Percentiles rank a stretch among this genome's conserved stretches.
phyloP scores from a whole-genome alignment of 1,140 invertebrate genomes.

The Neotoxoptera formosana region DNA sequence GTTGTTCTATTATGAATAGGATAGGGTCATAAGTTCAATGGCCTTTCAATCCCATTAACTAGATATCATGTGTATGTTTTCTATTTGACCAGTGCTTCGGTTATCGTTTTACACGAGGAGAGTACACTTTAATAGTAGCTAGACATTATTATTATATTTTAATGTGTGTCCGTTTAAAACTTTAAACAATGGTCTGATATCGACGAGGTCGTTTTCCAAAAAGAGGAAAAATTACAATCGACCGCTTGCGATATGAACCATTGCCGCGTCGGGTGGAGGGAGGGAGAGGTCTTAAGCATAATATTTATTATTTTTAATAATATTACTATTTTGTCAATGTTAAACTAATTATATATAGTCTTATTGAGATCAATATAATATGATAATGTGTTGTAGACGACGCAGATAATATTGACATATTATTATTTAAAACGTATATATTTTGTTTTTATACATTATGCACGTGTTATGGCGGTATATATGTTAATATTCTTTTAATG shows the following conservation, averaged over 20 bases:
- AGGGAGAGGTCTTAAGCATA: neutral
- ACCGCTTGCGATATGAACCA: neutral
- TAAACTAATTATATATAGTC: neutral
- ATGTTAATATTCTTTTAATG: neutral
- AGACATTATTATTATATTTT: neutral
- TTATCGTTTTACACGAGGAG: conserved; percentile 1
- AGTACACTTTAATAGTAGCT: neutral
- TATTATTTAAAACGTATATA: neutral
- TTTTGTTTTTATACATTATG: neutral
- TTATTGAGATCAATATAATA: neutral
- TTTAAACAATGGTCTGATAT: neutral
- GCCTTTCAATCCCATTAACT: conserved; percentile 43
- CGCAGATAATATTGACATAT: neutral
- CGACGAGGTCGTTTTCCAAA: neutral
- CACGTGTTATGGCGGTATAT: neutral
- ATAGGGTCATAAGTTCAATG: conserved; percentile 40
- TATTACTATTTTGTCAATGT: neutral
- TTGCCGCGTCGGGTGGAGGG: neutral
- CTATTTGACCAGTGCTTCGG: conserved; percentile 47
- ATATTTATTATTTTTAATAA: neutral
- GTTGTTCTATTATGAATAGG: conserved; percentile 32
- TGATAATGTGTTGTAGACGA: no score
- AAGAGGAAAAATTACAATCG: neutral
- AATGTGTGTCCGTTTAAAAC: neutral
- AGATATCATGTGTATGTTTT: conserved; percentile 51